Percentiles rank a stretch among this genome's conserved stretches.
Evolutionary conservation across 2,888 invertebrate species (phyloP).

Genomic region (Ceratothoa steindachneri): DNA sequence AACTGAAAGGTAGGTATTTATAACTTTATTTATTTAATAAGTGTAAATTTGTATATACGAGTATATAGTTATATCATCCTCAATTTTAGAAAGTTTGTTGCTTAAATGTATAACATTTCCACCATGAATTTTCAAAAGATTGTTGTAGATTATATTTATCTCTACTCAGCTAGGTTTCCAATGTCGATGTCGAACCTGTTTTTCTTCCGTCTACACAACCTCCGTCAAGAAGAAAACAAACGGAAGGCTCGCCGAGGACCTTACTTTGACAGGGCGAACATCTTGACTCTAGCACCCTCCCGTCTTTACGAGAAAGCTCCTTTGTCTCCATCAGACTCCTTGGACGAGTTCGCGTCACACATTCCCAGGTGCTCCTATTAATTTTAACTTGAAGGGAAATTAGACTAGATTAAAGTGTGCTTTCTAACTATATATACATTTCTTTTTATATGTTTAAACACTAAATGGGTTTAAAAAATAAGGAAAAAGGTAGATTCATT

Average conservation of each 20-base stretch:
- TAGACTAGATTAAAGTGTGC: too few species aligned
- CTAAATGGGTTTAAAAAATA: background rate
- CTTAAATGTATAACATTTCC: too few species aligned
- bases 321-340: slow-evolving; percentile 77
- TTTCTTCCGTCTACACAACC: slow-evolving; percentile 90
- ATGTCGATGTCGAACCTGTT: slow-evolving; percentile 75
- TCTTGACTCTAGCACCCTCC: slow-evolving; percentile 68
- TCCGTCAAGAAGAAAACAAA: slow-evolving; percentile 72
- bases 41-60: too few species aligned
- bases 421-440: slow-evolving; percentile 15
- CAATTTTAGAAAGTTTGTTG: too few species aligned
- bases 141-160: too few species aligned
- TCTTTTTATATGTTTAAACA: slow-evolving; percentile 14
- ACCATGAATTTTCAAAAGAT: too few species aligned
- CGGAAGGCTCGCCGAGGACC: slow-evolving; percentile 51
- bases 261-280: slow-evolving; percentile 17
- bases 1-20: too few species aligned
- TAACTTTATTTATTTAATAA: too few species aligned
- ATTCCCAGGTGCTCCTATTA: slow-evolving; percentile 71
- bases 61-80: too few species aligned
- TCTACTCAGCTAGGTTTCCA: slow-evolving; percentile 48
- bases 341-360: slow-evolving; percentile 85
- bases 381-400: background rate
- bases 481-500: background rate
- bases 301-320: slow-evolving; percentile 78